Evolutionary conservation across 2,797 vertebrate genomes (phyloP).

Genomic region (Pseudotriccus pelzelni): DNA sequence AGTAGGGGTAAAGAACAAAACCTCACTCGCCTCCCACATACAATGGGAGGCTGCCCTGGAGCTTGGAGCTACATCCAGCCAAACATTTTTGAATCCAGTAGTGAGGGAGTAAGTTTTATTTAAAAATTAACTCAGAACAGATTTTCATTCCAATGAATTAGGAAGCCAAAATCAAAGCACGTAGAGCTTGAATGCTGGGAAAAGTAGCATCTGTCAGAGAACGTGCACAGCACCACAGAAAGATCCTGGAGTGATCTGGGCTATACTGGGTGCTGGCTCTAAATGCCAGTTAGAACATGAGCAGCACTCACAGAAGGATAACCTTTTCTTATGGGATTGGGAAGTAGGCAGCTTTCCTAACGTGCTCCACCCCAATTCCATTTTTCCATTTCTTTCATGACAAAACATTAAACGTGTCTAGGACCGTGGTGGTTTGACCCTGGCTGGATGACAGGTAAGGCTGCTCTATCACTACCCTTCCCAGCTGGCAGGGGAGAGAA

Average conservation of each 20-base stretch:
- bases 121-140: constrained; percentile 38
- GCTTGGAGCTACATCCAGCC: not conserved
- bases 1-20: not conserved
- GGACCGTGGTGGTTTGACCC: not conserved
- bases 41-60: not conserved
- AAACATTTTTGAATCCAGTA: not conserved
- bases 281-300: not conserved
- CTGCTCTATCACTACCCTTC: not conserved
- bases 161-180: not conserved
- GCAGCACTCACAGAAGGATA: not conserved
- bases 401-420: not conserved
- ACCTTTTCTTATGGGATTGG: not conserved
- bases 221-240: not conserved
- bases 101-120: not conserved
- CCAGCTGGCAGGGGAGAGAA: not conserved
- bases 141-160: constrained; percentile 19
- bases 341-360: not conserved
- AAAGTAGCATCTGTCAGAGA: not conserved
- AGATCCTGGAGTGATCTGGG: not conserved
- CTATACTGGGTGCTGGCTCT: not conserved
- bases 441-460: not conserved
- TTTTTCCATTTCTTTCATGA: not conserved
- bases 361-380: not conserved
- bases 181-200: not conserved
- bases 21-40: not conserved